phyloP scores from a whole-genome alignment of 1,140 invertebrate genomes.

The Cheumatopsyche charites region DNA sequence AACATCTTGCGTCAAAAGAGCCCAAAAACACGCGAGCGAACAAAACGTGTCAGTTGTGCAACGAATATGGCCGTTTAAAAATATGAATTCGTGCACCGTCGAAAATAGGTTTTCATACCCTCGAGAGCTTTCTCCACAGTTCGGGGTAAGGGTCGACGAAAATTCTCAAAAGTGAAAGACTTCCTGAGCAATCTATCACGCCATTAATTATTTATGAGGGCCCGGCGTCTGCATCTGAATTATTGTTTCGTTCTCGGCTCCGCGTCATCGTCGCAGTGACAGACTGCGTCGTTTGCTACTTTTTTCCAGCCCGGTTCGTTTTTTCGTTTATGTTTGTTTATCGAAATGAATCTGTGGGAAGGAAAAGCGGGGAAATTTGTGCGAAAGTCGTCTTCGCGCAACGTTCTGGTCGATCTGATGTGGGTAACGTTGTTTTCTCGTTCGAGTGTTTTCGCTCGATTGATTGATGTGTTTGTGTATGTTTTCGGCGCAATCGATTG shows the following conservation, averaged over 20 bases:
- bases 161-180: slow-evolving; percentile 38
- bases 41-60: background rate
- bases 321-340: too few relatives aligned
- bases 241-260: slow-evolving; percentile 10
- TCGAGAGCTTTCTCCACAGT: too few relatives aligned
- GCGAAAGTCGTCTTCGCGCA: too few relatives aligned
- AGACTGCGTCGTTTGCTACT: background rate
- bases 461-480: slow-evolving; percentile 7
- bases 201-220: slow-evolving; percentile 47
- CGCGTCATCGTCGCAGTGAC: background rate
- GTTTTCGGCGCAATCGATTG: background rate
- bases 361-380: background rate
- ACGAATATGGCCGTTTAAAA: background rate
- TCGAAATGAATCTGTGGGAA: background rate
- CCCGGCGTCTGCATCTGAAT: slow-evolving; percentile 34
- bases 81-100: background rate
- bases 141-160: slow-evolving; percentile 34
- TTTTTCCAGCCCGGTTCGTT: too few relatives aligned
- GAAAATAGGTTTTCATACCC: background rate
- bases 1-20: too few relatives aligned
- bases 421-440: too few relatives aligned
- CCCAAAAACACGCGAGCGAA: too few relatives aligned
- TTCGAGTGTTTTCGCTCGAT: background rate
- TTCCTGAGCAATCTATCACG: slow-evolving; percentile 47
- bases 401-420: too few relatives aligned